These are phyloP conservation scores for Agriopis marginaria DNA, from an alignment of 2,888 invertebrate genomes.

Conservation along the genomic window DNA sequence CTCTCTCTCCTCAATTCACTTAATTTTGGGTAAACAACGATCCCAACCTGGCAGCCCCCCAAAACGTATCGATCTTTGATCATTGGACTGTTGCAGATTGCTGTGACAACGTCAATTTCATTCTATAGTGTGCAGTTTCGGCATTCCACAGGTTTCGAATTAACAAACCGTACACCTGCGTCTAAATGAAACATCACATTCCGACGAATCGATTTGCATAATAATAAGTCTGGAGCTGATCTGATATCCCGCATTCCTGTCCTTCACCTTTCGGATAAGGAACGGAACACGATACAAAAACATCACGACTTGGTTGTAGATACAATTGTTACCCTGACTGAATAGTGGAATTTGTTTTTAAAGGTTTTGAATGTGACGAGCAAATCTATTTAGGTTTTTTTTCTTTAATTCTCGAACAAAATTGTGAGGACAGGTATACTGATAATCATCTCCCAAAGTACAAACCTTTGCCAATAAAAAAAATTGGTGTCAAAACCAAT, in stretches of 20 bases:
- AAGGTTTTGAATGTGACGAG: no score
- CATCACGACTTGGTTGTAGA: slow-evolving; percentile 1
- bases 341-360: no score
- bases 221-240: slow-evolving; percentile 52
- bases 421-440: no score
- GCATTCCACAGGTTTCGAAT: slow-evolving; percentile 36
- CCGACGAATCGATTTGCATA: slow-evolving; percentile 63
- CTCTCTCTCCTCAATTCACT: no score
- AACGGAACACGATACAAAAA: slow-evolving; percentile 67
- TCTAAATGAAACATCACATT: slow-evolving; percentile 48
- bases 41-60: slow-evolving; percentile 52
- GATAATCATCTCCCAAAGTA: no score
- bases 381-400: no score
- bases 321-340: neutral
- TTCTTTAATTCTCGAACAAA: no score
- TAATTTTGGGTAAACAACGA: neutral
- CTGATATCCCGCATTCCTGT: slow-evolving; percentile 56
- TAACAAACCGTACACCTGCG: slow-evolving; percentile 47
- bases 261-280: slow-evolving; percentile 80
- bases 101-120: slow-evolving; percentile 31
- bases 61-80: slow-evolving; percentile 44
- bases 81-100: slow-evolving; percentile 42
- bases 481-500: no score
- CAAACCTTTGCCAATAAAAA: no score
- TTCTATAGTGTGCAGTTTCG: slow-evolving; percentile 35